Base-by-base conservation (phyloP, 2,888 invertebrate species). In the Atherix ibis region DNA sequence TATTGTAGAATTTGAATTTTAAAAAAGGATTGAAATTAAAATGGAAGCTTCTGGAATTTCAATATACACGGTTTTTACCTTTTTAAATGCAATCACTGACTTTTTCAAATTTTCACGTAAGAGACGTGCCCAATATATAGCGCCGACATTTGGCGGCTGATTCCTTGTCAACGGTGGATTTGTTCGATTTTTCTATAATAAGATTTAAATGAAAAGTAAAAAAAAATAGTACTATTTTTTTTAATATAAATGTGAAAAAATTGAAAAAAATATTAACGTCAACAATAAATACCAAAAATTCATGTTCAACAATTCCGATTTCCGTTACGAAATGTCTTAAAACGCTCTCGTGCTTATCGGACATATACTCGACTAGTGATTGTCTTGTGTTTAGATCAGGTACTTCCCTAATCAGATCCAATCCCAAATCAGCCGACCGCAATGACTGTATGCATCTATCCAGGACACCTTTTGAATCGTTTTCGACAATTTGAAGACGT, bases 251-350 rank as follows among this genome's bases (percentile, higher is more conserved):
- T n/a, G n/a, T n/a, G n/a, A n/a, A n/a, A n/a, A n/a, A n/a, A n/a
- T n/a, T n/a, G n/a, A n/a, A n/a, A n/a, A n/a, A n/a, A n/a, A n/a
- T n/a, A n/a, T n/a, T n/a, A n/a, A n/a, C n/a, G n/a, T n/a, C n/a
- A 22, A 6, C 10, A 10, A 22, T 18, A 53, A 59, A 55, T 51
- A 81, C 83, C 54, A 71, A 68, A 51, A 78, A 85, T 37, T 71
- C 71, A 43, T 69, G 70, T 50, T 77, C 83, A 27, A 84, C 69
- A 3, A 63, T 60, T 12, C 71, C 68, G 31, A 91, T 75, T 65
- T 92, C 91, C 44, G 80, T 80, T 34, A 76, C 75, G 50, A 87
- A 91, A 53, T 85, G 87, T 31, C 78, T 70, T 63, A 91, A 70
- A 31, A 91, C 73, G 18, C 82, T 75, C 42, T 85, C 83, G 51